phyloP scores from a whole-genome alignment of 2,113 vertebrate species.

The Dunckerocampus dactyliophorus region DNA sequence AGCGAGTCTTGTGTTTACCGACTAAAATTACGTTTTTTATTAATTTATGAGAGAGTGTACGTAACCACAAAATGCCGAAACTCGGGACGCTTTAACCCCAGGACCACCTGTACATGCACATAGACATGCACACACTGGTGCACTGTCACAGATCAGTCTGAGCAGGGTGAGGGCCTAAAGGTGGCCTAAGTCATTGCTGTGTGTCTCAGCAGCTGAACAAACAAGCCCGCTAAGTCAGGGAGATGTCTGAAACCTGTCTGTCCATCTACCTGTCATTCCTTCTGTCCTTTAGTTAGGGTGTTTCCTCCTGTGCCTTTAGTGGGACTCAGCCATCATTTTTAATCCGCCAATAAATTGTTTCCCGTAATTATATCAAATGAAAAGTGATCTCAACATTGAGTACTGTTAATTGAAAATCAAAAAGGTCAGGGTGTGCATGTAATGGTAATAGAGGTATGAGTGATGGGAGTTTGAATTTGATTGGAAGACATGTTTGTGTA shows the following conservation, averaged over 20 bases:
- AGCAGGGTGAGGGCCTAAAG: constrained; percentile 72
- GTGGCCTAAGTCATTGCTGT: constrained; percentile 81
- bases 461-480: background rate
- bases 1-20: too few relatives aligned
- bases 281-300: constrained; percentile 28
- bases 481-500: background rate
- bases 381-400: constrained; percentile 87
- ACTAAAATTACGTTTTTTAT: too few relatives aligned
- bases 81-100: too few relatives aligned
- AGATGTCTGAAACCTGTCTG: constrained; percentile 41
- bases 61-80: too few relatives aligned
- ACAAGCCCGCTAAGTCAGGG: constrained; percentile 81
- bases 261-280: constrained; percentile 6
- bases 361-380: constrained; percentile 92
- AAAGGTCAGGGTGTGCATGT: constrained; percentile 83
- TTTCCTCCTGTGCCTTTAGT: constrained; percentile 67
- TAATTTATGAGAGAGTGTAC: too few relatives aligned
- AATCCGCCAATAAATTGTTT: constrained; percentile 96
- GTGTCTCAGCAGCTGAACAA: constrained; percentile 85
- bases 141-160: constrained; percentile 61
- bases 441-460: constrained; percentile 13
- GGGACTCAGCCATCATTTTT: constrained; percentile 84
- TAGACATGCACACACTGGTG: constrained; percentile 8
- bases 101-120: constrained; percentile 8
- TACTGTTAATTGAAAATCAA: constrained; percentile 91